Evolutionary conservation across 2,797 vertebrate species (phyloP).

Genomic region (Pseudomugil tenellus): DNA sequence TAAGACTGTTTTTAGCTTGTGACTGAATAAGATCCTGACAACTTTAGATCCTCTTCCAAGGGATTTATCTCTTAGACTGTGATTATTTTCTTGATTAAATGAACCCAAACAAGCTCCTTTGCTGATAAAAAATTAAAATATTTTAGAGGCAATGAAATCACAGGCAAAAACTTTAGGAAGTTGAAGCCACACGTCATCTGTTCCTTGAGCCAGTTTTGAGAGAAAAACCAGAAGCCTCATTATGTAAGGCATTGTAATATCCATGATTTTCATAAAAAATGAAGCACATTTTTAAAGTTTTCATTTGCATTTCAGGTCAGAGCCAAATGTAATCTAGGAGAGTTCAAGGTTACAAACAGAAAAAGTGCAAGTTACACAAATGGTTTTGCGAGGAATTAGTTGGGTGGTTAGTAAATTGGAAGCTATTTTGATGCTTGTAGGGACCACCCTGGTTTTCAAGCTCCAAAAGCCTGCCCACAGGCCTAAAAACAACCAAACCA

Average conservation of each 20-base stretch:
- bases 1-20: conserved; percentile 59
- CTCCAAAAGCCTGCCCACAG: conserved; percentile 60
- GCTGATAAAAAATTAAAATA: conserved; percentile 51
- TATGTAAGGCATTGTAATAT: conserved; percentile 72
- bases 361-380: conserved; percentile 83
- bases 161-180: conserved; percentile 46
- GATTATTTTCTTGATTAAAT: conserved; percentile 67
- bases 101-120: conserved; percentile 53
- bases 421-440: conserved; percentile 60
- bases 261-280: conserved; percentile 77
- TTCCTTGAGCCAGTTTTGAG: conserved; percentile 52
- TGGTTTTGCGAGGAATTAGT: conserved; percentile 66
- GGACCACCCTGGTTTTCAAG: conserved; percentile 85
- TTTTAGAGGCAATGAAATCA: conserved; percentile 47
- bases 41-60: conserved; percentile 53
- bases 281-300: conserved; percentile 68
- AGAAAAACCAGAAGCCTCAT: conserved; percentile 76
- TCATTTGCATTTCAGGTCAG: conserved; percentile 73
- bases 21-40: conserved; percentile 41
- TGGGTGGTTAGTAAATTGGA: conserved; percentile 75
- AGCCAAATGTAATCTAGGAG: conserved; percentile 86
- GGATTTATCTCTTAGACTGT: conserved; percentile 35
- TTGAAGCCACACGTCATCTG: conserved; percentile 25
- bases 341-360: conserved; percentile 87
- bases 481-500: conserved; percentile 69